Conservation (phyloP, 2,888 invertebrate species). For the Brenthis hecate region DNA sequence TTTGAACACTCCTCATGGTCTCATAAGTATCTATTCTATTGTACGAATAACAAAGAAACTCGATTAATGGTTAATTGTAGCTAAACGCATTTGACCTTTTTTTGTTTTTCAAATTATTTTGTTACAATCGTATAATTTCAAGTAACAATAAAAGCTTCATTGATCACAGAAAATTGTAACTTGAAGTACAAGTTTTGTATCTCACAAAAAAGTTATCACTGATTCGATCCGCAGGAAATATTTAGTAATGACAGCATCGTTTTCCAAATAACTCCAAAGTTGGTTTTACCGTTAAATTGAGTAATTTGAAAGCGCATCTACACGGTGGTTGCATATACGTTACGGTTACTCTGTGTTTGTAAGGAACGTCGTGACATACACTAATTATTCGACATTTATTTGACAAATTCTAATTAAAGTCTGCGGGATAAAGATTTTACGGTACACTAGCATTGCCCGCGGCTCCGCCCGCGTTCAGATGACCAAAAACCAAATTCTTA, state of each 20-base stretch:
- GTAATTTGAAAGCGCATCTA: constrained; percentile 67
- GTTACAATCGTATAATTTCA: constrained; percentile 1
- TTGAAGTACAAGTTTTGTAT: neutral
- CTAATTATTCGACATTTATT: constrained; percentile 53
- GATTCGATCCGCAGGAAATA: constrained; percentile 32
- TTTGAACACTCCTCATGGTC: constrained; percentile 21
- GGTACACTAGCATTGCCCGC: no score
- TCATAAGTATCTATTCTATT: constrained; percentile 22
- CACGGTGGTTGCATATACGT: constrained; percentile 65
- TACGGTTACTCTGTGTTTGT: constrained; percentile 46
- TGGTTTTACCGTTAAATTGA: constrained; percentile 76
- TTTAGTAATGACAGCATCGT: constrained; percentile 34
- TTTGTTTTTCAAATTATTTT: neutral
- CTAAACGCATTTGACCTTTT: constrained; percentile 1
- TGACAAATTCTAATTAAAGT: constrained; percentile 1
- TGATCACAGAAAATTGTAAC: neutral
- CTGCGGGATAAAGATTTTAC: neutral
- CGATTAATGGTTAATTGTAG: constrained; percentile 27
- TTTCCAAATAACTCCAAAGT: constrained; percentile 35
- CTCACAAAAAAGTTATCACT: constrained; percentile 10
- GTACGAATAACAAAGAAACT: constrained; percentile 29
- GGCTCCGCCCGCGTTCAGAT: no score
- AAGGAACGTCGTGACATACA: constrained; percentile 57
- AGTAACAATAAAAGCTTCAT: neutral
- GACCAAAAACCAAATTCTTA: no score